Evolutionary conservation across 2,113 vertebrate genomes (phyloP).

Genomic region (Pseudolaguvia tuberculata): DNA sequence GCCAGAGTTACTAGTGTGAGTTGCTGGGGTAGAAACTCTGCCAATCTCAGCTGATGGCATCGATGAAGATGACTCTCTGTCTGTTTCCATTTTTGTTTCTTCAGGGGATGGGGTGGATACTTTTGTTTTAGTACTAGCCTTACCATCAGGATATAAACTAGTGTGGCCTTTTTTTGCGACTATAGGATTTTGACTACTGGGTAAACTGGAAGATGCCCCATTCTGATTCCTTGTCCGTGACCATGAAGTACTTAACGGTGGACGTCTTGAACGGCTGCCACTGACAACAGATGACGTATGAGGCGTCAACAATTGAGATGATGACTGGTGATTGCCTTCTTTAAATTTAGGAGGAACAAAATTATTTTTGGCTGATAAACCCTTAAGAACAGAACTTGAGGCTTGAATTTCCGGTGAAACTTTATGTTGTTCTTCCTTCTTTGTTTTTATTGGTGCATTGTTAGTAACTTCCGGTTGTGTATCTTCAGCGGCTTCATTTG

Average conservation of each 20-base stretch:
- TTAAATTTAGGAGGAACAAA: conserved; percentile 29
- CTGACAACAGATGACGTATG: conserved; percentile 31
- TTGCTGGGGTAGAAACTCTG: conserved; percentile 46
- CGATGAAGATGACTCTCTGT: conserved; percentile 16
- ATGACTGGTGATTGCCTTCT: background rate
- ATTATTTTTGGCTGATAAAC: conserved; percentile 8
- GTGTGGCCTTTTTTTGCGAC: conserved; percentile 55
- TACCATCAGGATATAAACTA: conserved; percentile 49
- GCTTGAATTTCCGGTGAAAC: conserved; percentile 7
- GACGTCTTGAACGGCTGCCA: conserved; percentile 35
- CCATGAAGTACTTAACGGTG: conserved; percentile 10
- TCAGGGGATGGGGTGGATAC: conserved; percentile 45
- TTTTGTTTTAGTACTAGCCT: conserved; percentile 41
- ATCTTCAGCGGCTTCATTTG: conserved; percentile 45
- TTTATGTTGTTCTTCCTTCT: conserved; percentile 12
- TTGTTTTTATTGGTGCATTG: conserved; percentile 38
- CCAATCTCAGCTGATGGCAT: conserved; percentile 25
- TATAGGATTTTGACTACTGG: conserved; percentile 48
- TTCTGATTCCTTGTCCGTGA: conserved; percentile 35
- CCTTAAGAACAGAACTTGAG: conserved; percentile 27
- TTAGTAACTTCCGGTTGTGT: conserved; percentile 39
- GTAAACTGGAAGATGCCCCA: conserved; percentile 40
- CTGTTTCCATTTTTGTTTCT: conserved; percentile 44
- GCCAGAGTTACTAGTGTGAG: conserved; percentile 46
- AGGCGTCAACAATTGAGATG: conserved; percentile 23